Base-by-base conservation (phyloP, 92 coral and sea anemone species). In the Parazoanthus atlanticus region DNA sequence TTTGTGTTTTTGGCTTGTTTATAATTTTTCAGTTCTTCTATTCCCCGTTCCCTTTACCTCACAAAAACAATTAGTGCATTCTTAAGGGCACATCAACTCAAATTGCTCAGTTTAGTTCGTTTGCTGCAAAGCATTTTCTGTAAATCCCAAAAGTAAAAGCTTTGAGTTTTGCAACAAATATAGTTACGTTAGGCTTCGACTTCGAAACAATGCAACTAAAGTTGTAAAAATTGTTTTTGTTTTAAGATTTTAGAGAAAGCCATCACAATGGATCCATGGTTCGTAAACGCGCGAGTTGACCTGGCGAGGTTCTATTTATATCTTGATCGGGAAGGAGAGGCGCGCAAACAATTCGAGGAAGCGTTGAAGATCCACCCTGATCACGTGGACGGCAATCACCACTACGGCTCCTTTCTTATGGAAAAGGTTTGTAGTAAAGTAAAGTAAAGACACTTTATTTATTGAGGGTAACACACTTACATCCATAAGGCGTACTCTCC, bases 331-430 rank as follows among this genome's bases (percentile, higher is more conserved):
- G 43, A 11, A 3, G 82, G 74, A 10, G 89, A 46, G 30, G 95
- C 93, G 12, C 84, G 79, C 30, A 72, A 72, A 33, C 65, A 75
- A 81, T 88, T 90, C 32, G 78, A 90, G 80, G 93, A 93, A 88
- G 91, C 93, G 56, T 78, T 93, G 54, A 82, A 76, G 73, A 84
- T 90, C 47, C 91, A 93, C 31, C 95, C 95, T 56, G 89, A 93
- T 49, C 91, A 92, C 74, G 79, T 90, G 76, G 95, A 93, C 77
- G 93, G 91, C 61, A 90, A 90, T 56, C 84, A 85, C 47, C 29
- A 86, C 33, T 80, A 90, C 52, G 90, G 84, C 29, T 38, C 75
- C 29, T 75, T 90, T 47, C 80, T 86, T 6, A 43, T 78, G 72
- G 86, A 82, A 16, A 86, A 26, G 90, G 92, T 90, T 79, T 71